Base-by-base conservation (phyloP, 2,113 vertebrate genomes). In the Hippocampus comes region DNA sequence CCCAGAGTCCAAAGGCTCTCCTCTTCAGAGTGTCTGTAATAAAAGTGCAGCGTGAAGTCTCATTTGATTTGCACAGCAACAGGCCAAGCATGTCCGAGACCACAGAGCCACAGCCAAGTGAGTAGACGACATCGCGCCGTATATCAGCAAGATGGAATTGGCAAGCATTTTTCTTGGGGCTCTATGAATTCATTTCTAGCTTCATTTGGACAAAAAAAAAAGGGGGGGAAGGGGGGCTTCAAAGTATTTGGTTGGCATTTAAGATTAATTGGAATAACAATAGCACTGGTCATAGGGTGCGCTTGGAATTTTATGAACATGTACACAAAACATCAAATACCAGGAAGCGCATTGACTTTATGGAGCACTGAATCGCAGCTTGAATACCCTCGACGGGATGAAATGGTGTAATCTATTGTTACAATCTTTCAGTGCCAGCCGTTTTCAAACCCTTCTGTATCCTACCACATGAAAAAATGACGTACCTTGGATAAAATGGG, bases 1-100 rank as follows among this genome's bases (percentile, higher is more conserved):
- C 9, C 63, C 65, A 74, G 9, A 76, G 84, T 85, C 71, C 83
- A 85, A 88, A 87, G 79, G 77, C 87, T 75, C 43, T 30, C 46
- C 43, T 74, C 23, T 11, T 48, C 23, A 66, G 6, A 2, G 53
- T 30, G 53, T 27, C 0, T 76, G 59, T 34, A 27, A 69, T 84
- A 88, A 84, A 63, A 48, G 30, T 17, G 57, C 41, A 61, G 25
- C 23, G 14, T 61, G 73, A 43, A 61, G 65, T 75, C 70, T 59
- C 41, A 67, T 55, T 9, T 42, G 10, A 68, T 64, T 23, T 17
- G 14, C 74, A 72, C 65, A 78, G 17, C 25, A 2, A 68, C 51
- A 30, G 72, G 64, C 73, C 64, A 34, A 61, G 59, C 59, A 89
- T 88, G 88, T 87, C 84, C 67, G 64, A 46, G 56, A 74, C 18